These are phyloP conservation scores for Xiphias gladius DNA, from an alignment of 2,113 vertebrate species.

Conservation along the genomic window DNA sequence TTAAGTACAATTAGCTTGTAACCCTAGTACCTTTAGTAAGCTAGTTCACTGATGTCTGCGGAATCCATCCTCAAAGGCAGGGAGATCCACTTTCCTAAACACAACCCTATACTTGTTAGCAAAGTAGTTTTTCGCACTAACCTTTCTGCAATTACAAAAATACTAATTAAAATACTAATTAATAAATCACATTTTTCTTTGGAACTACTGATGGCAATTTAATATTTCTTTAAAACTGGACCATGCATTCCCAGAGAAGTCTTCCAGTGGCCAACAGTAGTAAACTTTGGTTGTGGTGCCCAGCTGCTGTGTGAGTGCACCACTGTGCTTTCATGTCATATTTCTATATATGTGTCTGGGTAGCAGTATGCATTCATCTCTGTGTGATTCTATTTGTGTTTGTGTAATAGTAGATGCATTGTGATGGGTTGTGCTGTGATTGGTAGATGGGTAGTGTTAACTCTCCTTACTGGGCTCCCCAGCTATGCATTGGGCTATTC, in stretches of 20 bases:
- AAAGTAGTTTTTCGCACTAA: too few relatives aligned
- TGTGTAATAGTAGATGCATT: slow-evolving; percentile 67
- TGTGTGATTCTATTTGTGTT: slow-evolving; percentile 65
- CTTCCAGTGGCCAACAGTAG: slow-evolving; percentile 29
- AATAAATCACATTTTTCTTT: not conserved
- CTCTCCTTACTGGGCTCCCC: slow-evolving; percentile 40
- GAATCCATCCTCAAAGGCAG: too few relatives aligned
- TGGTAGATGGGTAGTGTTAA: slow-evolving; percentile 56
- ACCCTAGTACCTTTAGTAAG: too few relatives aligned
- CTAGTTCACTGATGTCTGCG: too few relatives aligned
- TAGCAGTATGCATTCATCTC: slow-evolving; percentile 38
- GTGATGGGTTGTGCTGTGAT: slow-evolving; percentile 58
- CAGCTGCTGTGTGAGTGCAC: slow-evolving; percentile 51
- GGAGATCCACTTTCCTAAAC: too few relatives aligned
- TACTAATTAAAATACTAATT: too few relatives aligned
- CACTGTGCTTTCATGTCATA: slow-evolving; percentile 54
- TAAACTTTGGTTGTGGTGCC: slow-evolving; percentile 23
- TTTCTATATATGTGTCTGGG: slow-evolving; percentile 56
- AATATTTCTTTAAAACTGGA: slow-evolving; percentile 1
- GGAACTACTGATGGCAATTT: not conserved
- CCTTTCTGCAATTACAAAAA: not conserved
- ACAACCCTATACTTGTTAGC: too few relatives aligned
- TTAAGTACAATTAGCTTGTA: not conserved
- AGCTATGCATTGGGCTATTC: slow-evolving; percentile 68
- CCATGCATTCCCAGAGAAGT: slow-evolving; percentile 8